phyloP scores from a whole-genome alignment of 1,140 invertebrate species.

The Nasonia vitripennis region DNA sequence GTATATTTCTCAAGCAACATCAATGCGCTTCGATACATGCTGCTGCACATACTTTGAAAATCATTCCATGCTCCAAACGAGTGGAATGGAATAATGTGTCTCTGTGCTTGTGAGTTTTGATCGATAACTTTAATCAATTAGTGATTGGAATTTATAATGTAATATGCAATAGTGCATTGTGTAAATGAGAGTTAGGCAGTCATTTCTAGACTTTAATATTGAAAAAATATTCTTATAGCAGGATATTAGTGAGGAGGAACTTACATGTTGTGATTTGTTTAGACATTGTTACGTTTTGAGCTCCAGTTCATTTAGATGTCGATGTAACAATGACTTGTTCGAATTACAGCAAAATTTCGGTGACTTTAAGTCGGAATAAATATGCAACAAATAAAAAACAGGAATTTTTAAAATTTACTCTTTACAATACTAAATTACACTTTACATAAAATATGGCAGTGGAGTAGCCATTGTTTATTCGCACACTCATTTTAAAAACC shows the following conservation, averaged over 20 bases:
- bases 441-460: slow-evolving; percentile 38
- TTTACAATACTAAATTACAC: slow-evolving; percentile 48
- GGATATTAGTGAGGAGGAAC: slow-evolving; percentile 70
- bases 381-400: slow-evolving; percentile 75
- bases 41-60: slow-evolving; percentile 50
- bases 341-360: slow-evolving; percentile 76
- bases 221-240: slow-evolving; percentile 57
- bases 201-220: slow-evolving; percentile 30
- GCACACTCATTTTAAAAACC: slow-evolving; percentile 40
- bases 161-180: slow-evolving; percentile 42
- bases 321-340: slow-evolving; percentile 75
- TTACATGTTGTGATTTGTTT: slow-evolving; percentile 74
- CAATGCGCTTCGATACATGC: slow-evolving; percentile 70
- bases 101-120: slow-evolving; percentile 33
- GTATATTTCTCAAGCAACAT: slow-evolving; percentile 70
- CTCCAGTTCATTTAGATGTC: slow-evolving; percentile 75
- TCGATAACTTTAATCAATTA: slow-evolving; percentile 26
- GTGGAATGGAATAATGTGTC: slow-evolving; percentile 31
- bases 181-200: slow-evolving; percentile 39
- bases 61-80: slow-evolving; percentile 44
- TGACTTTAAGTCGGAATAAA: slow-evolving; percentile 75
- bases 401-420: slow-evolving; percentile 59
- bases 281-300: slow-evolving; percentile 74
- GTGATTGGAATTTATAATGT: slow-evolving; percentile 30
- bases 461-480: slow-evolving; percentile 29